Evolutionary conservation across 1,140 invertebrate species (phyloP).

Genomic region (Halesus radiatus): DNA sequence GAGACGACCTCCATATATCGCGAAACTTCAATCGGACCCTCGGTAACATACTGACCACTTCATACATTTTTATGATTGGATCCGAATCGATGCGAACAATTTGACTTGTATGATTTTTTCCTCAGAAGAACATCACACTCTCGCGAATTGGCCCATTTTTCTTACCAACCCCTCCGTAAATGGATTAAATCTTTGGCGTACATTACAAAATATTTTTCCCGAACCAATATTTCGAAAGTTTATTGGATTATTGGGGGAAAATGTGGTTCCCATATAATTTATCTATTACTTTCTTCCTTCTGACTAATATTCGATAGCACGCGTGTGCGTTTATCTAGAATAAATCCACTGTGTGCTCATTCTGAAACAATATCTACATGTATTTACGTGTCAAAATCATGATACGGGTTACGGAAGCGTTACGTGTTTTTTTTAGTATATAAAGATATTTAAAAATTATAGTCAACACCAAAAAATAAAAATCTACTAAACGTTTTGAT

Average conservation of each 20-base stretch:
- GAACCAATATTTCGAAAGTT: constrained; percentile 25
- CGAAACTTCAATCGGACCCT: not conserved
- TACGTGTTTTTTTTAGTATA: too few species aligned
- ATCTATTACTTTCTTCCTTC: constrained; percentile 28
- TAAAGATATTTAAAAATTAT: too few species aligned
- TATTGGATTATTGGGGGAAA: constrained; percentile 32
- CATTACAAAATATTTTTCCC: constrained; percentile 26
- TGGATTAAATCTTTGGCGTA: constrained; percentile 33
- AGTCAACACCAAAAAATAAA: too few species aligned
- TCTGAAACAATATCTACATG: not conserved
- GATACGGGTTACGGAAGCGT: too few species aligned
- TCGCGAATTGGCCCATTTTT: not conserved
- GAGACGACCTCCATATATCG: not conserved
- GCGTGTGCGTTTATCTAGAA: not conserved
- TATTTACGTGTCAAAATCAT: not conserved
- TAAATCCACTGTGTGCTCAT: not conserved
- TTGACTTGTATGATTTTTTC: not conserved
- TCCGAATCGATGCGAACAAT: not conserved
- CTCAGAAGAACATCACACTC: not conserved
- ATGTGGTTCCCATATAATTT: constrained; percentile 21
- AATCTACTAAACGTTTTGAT: not conserved
- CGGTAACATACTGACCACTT: not conserved
- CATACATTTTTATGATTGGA: constrained; percentile 6
- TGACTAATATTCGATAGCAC: not conserved
- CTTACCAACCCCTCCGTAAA: constrained; percentile 20